Base-by-base conservation (phyloP, 2,797 vertebrate species). In the Acrocephalus scirpaceus region DNA sequence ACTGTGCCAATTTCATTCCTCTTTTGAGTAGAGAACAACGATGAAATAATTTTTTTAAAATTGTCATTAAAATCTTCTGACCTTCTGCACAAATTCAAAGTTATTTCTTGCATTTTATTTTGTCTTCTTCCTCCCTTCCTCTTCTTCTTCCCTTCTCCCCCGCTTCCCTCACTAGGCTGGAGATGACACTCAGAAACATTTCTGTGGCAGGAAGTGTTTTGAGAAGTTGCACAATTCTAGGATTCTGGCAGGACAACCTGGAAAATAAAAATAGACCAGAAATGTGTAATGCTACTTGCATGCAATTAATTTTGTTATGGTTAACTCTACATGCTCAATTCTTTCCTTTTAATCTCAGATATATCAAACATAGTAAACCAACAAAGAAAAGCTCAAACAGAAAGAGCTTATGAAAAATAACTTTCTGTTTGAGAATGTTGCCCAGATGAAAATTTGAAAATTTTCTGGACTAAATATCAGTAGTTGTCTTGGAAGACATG, bases 101-200 rank as follows among this genome's bases (percentile, higher is more conserved):
- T 42, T 70, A 66, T 25, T 14, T 53, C 67, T 13, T 51, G 9
- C 14, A 2, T 4, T 61, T 62, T 29, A 7, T 26, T 54, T 21
- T 44, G 5, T 15, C 29, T 27, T 62, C 18, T 38, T 32, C 8
- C 5, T 58, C 12, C 6, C 4, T 65, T 14, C 6, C 2, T 45
- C 7, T 32, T 8, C 18, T 36, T 23, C 27, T 2, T 16, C 10
- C 22, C 29, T 50, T 18, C 2, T 4, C 9, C 8, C 5, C 2
- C 0, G 2, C 6, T 19, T 22, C 4, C 7, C 7, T 11, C 40
- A 15, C 76, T 38, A 42, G 26, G 8, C 19, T 70, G 12, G 20
- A 86, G 4, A 13, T 38, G 60, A 8, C 4, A 27, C 19, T 48
- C n/a, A 15, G 61, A 60, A 54, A 38, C 2, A 23, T 60, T 88